Evolutionary conservation across 92 coral and sea anemone species (phyloP).

Genomic region (Paragorgia papillata): DNA sequence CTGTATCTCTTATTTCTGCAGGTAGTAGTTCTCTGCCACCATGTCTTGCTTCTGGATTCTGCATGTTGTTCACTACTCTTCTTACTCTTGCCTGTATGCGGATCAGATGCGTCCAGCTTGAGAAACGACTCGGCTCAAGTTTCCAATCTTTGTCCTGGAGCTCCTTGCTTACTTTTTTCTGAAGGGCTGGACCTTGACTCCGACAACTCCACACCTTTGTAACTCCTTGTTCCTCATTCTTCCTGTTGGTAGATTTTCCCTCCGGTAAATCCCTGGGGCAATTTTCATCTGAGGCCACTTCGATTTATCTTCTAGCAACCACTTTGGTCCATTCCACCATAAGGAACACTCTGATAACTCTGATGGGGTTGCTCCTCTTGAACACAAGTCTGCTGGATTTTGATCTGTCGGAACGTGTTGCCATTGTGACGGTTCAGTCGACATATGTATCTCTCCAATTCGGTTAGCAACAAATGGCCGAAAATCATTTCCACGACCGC

Average conservation of each 20-base stretch:
- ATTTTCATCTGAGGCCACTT: conserved; percentile 61
- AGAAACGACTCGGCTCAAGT: conserved; percentile 55
- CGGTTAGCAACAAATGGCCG: conserved; percentile 68
- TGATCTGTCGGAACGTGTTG: conserved; percentile 62
- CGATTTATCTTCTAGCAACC: conserved; percentile 40
- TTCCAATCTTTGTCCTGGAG: no score
- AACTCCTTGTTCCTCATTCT: not conserved
- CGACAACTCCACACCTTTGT: not conserved
- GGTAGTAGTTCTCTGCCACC: conserved; percentile 48
- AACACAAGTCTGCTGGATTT: conserved; percentile 56
- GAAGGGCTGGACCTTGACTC: not conserved
- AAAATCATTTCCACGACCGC: conserved; percentile 46
- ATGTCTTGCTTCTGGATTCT: conserved; percentile 27
- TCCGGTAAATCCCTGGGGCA: conserved; percentile 26
- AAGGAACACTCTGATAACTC: conserved; percentile 37
- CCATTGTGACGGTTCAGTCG: conserved; percentile 52
- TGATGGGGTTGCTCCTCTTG: conserved; percentile 49
- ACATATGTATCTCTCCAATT: conserved; percentile 58
- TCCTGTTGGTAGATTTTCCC: conserved; percentile 9
- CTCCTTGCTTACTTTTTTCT: no score
- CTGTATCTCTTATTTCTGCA: conserved; percentile 51
- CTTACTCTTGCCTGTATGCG: conserved; percentile 55
- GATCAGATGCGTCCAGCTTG: conserved; percentile 34
- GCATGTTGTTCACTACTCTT: conserved; percentile 51
- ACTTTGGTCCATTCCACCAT: conserved; percentile 67